Evolutionary conservation across 2,113 vertebrate genomes (phyloP), one percentile per base, ranked within the genome.

Genomic region (Dinomys branickii): DNA sequence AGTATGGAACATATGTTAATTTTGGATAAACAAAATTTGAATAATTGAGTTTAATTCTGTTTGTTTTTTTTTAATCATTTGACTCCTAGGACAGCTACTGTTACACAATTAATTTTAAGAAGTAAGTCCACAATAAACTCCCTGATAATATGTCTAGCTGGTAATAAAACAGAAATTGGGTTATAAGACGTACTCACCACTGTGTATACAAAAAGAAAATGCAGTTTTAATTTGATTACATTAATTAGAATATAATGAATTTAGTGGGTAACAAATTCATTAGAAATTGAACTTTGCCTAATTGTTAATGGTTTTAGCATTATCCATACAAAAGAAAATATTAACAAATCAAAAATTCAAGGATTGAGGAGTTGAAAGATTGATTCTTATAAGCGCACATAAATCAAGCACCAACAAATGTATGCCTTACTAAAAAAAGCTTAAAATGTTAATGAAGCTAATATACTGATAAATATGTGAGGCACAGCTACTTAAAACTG

Each of bases 171-270:
- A 88, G 22, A 98, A 98, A 98, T 96, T 96, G 90, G 56, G 65
- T 92, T 97, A 96, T 95, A 98, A 98, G 95, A 98, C 44, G 5
- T 50, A 78, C 67, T 98, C 67, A 88, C 59, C 87, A 93, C 91
- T 95, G 85, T 97, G 56, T 82, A 97, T 65, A 97, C 94, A 90
- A 97, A 97, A 97, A 84, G n/a, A 96, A 98, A 98, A 97, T 85
- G 91, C 90, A 73, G 73, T 96, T 98, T 98, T 94, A 97, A 98
- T 98, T 98, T 98, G 97, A 96, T 95, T 95, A 97, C 94, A 97
- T 96, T 97, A 97, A 98, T 97, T 98, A 98, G 88, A 97, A 97
- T 88, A 94, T 69, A 98, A 97, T 87, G 95, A 97, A 97, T 96
- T 92, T 98, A 95, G 56, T 95, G 80, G 78, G 90, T 97, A 97